Evolutionary conservation across 2,888 invertebrate species (phyloP).

Genomic region (Lamellibrachia columna): DNA sequence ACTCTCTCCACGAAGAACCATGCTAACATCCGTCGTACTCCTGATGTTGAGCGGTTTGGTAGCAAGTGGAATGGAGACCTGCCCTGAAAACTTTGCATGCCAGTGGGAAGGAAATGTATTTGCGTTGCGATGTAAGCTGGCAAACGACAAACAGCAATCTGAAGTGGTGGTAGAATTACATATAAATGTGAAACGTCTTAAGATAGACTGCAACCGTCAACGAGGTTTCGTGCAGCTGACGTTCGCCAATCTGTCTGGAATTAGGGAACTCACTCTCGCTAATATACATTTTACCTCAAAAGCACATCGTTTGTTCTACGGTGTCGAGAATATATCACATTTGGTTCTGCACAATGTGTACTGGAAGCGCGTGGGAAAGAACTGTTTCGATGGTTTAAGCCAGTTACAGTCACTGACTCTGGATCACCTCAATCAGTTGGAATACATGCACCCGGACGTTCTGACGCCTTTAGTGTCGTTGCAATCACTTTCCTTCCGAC

Average conservation of each 20-base stretch:
- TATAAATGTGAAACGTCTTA: neutral
- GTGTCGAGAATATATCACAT: neutral
- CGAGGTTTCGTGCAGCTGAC: neutral
- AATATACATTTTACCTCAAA: neutral
- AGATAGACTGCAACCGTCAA: neutral
- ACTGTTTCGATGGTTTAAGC: neutral
- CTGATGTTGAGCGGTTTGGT: no score
- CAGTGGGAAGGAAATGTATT: neutral
- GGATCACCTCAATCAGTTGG: neutral
- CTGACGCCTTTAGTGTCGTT: neutral
- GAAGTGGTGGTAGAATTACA: neutral
- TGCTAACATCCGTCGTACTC: no score
- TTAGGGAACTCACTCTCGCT: neutral
- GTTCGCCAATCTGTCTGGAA: neutral
- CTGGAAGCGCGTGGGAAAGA: neutral
- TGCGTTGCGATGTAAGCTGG: neutral
- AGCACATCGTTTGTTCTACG: neutral
- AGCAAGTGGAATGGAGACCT: neutral
- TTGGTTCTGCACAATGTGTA: neutral
- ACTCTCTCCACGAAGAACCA: no score
- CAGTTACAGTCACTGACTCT: neutral
- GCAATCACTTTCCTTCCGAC: neutral
- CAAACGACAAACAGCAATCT: neutral
- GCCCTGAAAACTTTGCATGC: neutral
- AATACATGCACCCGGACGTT: neutral